Conservation (phyloP, 2,888 invertebrate genomes). For the Microchrysa polita region DNA sequence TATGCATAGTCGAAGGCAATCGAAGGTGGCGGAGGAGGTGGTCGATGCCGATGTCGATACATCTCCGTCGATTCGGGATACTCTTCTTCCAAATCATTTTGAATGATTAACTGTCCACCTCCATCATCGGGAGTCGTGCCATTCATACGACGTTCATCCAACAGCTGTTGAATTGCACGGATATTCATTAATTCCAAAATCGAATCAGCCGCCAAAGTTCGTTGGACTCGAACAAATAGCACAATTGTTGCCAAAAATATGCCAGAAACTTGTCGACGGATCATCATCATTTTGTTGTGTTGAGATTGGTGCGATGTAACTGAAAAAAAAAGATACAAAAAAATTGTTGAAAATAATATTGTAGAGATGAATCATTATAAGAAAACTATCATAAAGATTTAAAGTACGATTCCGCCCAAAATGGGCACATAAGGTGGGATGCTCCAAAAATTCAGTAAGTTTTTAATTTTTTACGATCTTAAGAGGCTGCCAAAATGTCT, state of each 20-base stretch:
- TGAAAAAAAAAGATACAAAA: slow-evolving; percentile 1
- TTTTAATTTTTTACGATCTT: slow-evolving; percentile 7
- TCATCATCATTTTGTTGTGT: slow-evolving; percentile 24
- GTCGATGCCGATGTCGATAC: slow-evolving; percentile 61
- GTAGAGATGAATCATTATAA: neutral
- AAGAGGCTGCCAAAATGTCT: slow-evolving; percentile 19
- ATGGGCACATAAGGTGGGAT: slow-evolving; percentile 7
- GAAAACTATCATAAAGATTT: slow-evolving; percentile 30
- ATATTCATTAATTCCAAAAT: slow-evolving; percentile 72
- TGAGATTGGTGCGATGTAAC: slow-evolving; percentile 2
- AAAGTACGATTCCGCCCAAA: neutral
- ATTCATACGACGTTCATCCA: slow-evolving; percentile 65
- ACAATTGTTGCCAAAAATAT: slow-evolving; percentile 46
- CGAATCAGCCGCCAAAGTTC: slow-evolving; percentile 62
- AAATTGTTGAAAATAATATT: too few species aligned
- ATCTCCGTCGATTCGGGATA: slow-evolving; percentile 64
- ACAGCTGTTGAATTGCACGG: slow-evolving; percentile 69
- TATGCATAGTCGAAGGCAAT: slow-evolving; percentile 61
- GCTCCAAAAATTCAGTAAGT: neutral
- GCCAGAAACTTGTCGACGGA: slow-evolving; percentile 41
- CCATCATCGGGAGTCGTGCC: slow-evolving; percentile 57
- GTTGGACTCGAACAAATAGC: slow-evolving; percentile 46
- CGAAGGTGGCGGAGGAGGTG: slow-evolving; percentile 58
- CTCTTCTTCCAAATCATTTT: slow-evolving; percentile 70
- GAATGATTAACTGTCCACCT: slow-evolving; percentile 66